Conservation (phyloP, 2,113 vertebrate genomes). For the Pandion haliaetus region DNA sequence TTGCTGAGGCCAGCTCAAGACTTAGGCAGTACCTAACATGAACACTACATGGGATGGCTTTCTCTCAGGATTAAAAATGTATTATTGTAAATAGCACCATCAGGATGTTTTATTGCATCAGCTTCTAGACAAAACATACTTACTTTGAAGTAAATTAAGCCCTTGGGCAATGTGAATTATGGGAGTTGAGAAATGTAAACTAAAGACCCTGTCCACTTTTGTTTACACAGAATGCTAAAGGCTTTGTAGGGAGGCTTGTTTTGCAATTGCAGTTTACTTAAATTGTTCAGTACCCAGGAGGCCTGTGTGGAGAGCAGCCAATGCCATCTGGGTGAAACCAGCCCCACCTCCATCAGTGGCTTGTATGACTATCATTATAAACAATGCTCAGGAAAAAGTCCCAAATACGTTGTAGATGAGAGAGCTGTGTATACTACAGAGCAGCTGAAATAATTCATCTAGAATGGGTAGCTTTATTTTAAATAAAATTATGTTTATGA, state of each 20-base stretch:
- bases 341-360: not conserved
- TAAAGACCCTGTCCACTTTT: conserved; percentile 26
- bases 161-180: conserved; percentile 34
- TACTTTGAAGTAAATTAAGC: conserved; percentile 58
- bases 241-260: conserved; percentile 29
- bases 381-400: not conserved
- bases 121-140: conserved; percentile 49
- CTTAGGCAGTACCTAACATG: not conserved
- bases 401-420: not conserved
- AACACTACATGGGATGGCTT: not conserved
- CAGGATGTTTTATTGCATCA: conserved; percentile 48
- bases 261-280: conserved; percentile 34
- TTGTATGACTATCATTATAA: not conserved
- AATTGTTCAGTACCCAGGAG: conserved; percentile 26
- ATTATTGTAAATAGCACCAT: conserved; percentile 40
- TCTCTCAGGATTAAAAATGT: conserved; percentile 31
- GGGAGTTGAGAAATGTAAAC: conserved; percentile 29
- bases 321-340: not conserved
- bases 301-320: conserved; percentile 14
- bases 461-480: not conserved
- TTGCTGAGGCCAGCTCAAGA: conserved; percentile 1
- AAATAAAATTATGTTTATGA: not conserved
- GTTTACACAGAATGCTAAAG: conserved; percentile 45
- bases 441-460: not conserved
- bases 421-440: not conserved